These are phyloP conservation scores for Pseudochirops cupreus DNA, from an alignment of 2,797 vertebrate genomes.

Conservation along the genomic window DNA sequence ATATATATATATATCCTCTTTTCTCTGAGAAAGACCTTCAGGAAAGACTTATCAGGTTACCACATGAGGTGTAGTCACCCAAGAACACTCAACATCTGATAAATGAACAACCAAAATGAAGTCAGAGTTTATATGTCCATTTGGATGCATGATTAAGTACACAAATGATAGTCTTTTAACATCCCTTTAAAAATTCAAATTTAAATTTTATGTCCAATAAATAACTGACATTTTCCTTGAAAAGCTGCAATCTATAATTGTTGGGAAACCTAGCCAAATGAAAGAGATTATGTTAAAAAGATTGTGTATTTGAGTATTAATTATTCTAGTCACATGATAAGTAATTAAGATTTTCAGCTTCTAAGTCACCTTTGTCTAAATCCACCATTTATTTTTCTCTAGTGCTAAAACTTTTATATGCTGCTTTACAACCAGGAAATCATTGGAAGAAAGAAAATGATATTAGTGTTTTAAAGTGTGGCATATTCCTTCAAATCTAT, in stretches of 20 bases:
- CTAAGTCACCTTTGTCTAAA: neutral
- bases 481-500: neutral
- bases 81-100: neutral
- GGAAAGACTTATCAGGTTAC: neutral
- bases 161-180: neutral
- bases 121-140: neutral
- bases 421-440: neutral
- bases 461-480: neutral
- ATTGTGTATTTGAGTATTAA: neutral
- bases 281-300: neutral
- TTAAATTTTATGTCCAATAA: neutral
- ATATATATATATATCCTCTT: neutral
- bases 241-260: neutral
- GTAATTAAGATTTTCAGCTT: neutral
- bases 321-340: neutral
- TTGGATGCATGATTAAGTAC: neutral
- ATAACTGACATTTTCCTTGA: neutral
- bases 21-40: neutral
- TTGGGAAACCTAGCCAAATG: neutral
- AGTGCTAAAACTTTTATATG: no score
- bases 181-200: neutral
- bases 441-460: neutral
- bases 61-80: neutral
- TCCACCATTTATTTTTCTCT: no score
- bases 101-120: neutral